Conservation (phyloP, 1,140 invertebrate genomes). For the Zaprionus lachaisei region DNA sequence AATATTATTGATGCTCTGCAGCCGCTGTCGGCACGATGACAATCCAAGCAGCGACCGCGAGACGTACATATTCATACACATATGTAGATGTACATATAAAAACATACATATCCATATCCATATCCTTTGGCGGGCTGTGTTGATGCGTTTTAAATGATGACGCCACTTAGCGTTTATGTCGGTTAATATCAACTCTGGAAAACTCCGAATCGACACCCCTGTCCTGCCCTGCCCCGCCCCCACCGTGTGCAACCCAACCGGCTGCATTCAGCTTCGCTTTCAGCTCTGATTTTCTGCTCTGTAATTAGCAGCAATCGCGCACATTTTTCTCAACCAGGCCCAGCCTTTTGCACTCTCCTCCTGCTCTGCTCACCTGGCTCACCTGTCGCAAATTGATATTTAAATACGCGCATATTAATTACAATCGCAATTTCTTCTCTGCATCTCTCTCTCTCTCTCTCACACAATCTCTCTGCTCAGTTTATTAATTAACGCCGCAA, state of each 20-base stretch:
- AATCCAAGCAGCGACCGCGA: constrained; percentile 41
- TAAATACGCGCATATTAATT: constrained; percentile 83
- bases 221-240: constrained; percentile 4
- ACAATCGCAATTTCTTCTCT: constrained; percentile 47
- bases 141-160: constrained; percentile 84
- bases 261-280: constrained; percentile 19
- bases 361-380: neutral
- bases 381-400: constrained; percentile 78
- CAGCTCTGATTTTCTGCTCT: constrained; percentile 51
- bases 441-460: neutral
- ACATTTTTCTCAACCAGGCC: constrained; percentile 64
- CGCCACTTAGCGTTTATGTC: constrained; percentile 83
- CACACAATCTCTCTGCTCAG: constrained; percentile 17
- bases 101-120: constrained; percentile 53
- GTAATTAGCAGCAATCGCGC: constrained; percentile 81
- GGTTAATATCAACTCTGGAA: constrained; percentile 70
- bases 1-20: constrained; percentile 72
- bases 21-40: constrained; percentile 62
- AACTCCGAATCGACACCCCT: neutral
- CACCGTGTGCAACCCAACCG: neutral
- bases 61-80: constrained; percentile 24
- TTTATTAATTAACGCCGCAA: constrained; percentile 74
- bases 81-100: constrained; percentile 44
- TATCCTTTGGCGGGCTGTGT: constrained; percentile 74
- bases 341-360: constrained; percentile 24